Percentiles rank a stretch among this genome's conserved stretches.
phyloP scores from a whole-genome alignment of 2,113 vertebrate species.

The Pygoscelis adeliae region DNA sequence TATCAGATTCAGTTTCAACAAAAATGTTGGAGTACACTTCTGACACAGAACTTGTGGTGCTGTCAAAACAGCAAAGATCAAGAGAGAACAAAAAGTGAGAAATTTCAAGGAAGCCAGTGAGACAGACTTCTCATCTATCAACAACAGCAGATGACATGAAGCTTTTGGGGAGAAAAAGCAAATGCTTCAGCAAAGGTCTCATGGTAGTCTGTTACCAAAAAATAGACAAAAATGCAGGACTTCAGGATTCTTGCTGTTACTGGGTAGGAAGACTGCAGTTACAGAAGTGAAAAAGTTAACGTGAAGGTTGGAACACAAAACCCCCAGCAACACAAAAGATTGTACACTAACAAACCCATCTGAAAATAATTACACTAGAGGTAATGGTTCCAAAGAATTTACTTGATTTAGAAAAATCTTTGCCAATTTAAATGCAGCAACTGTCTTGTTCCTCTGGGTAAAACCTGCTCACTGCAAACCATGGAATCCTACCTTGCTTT shows the following conservation, averaged over 20 bases:
- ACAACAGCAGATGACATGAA: background rate
- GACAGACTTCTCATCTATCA: background rate
- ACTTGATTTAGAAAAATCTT: background rate
- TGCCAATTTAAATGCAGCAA: background rate
- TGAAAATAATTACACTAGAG: background rate
- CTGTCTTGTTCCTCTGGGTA: background rate
- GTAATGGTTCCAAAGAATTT: background rate
- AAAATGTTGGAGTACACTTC: background rate
- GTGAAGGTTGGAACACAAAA: background rate
- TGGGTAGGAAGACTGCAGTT: background rate
- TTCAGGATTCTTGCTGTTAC: background rate
- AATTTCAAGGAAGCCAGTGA: background rate
- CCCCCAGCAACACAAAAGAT: fast-evolving
- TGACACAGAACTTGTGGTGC: background rate
- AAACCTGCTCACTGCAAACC: background rate
- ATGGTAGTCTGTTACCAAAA: background rate
- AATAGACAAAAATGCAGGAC: background rate
- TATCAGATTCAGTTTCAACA: background rate
- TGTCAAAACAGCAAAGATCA: background rate
- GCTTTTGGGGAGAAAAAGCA: background rate
- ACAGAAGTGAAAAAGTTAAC: background rate
- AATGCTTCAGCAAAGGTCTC: background rate
- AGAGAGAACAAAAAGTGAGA: background rate
- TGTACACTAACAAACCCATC: background rate
- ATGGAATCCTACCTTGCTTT: background rate